Base-by-base conservation (phyloP, 2,113 vertebrate genomes). In the Lethenteron reissneri region DNA sequence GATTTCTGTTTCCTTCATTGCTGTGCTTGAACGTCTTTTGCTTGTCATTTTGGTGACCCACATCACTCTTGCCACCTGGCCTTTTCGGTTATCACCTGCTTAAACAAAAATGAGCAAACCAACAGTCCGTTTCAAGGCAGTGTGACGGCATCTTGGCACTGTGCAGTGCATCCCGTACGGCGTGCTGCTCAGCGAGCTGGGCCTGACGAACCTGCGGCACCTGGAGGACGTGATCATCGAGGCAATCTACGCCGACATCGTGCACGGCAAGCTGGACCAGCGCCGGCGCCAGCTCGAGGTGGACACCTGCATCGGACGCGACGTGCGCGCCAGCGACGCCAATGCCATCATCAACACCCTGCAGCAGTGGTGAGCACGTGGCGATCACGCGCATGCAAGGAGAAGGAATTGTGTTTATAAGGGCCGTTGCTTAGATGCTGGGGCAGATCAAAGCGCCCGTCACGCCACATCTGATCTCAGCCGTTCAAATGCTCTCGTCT, bases 231-330 rank as follows among this genome's bases (percentile, higher is more conserved):
- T 97, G 77, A 89, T 99, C 78, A 99, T 99, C 15, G 94, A 96
- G 75, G 94, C 94, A 0, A 85, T 99, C 77, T 99, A 99, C 82
- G 91, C 92, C n/a, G 94, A 99, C 80, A 92, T 97, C 82, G 96
- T 99, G 81, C 94, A 96, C 77, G 92, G 94, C 73, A 97, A 97
- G 76, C 71, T 99, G 80, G 94, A 99, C 79, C 94, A 99, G 79
- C 85, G 91, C 76, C 97, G 96, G 79, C 94, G 96, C 78, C 83
- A 95, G 80, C 83, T 99, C 72, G 94, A 99, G 80, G 91, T 97
- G 21, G 92, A 97, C 80, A 92, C 88, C 83, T 92, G 90, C 75
- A 88, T 95, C 41, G 90, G 91, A 58, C 84, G 92, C 21, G 92
- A 97, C 80, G 87, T 97, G 75, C 90, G 90, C 69, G 86, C 88